Conservation (phyloP, 2,113 vertebrate species). For the Azemiops feae region DNA sequence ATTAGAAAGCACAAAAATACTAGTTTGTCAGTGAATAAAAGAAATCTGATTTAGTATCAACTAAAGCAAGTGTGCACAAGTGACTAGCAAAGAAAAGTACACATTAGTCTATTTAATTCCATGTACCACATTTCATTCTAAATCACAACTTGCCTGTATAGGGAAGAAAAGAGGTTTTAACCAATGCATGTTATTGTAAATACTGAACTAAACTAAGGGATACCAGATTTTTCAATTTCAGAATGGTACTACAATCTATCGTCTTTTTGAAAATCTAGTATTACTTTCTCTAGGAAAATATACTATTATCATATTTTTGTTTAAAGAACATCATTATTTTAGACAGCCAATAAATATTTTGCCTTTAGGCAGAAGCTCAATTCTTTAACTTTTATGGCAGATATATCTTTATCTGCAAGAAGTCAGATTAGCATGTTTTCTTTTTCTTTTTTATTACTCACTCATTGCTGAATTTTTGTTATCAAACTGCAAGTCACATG, state of each 20-base stretch:
- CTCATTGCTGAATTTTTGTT: not conserved
- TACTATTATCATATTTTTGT: not conserved
- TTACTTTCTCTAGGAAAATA: not conserved
- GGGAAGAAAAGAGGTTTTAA: not conserved
- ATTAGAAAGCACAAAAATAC: conserved; percentile 52
- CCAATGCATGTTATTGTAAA: not conserved
- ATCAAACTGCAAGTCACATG: not conserved
- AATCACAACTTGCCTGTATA: not conserved
- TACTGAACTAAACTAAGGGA: not conserved
- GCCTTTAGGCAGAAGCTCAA: not conserved
- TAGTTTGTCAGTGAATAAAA: conserved; percentile 41
- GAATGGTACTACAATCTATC: not conserved
- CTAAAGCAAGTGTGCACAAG: conserved; percentile 30
- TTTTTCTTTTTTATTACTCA: not conserved
- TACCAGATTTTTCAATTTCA: not conserved
- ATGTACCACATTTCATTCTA: not conserved
- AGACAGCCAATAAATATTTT: not conserved
- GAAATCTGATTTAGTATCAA: conserved; percentile 23
- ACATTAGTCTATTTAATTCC: not conserved
- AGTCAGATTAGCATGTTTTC: not conserved
- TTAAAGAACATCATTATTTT: not conserved
- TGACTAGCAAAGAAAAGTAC: not conserved
- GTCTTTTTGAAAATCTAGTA: not conserved
- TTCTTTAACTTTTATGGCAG: not conserved
- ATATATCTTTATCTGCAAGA: not conserved